phyloP scores from a whole-genome alignment of 2,888 invertebrate species.

The Scaeva pyrastri region DNA sequence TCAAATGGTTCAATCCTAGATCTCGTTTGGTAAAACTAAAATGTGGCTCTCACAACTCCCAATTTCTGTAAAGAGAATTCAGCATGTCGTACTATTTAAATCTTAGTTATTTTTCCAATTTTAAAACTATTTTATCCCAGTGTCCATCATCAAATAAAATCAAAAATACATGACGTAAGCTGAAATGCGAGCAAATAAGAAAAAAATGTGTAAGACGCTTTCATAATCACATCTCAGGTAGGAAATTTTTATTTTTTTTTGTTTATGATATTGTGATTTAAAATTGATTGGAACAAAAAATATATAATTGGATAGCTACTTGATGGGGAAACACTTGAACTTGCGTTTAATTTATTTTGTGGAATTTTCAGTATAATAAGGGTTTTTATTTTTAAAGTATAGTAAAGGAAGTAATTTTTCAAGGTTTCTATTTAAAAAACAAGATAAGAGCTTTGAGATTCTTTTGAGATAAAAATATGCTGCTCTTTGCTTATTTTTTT shows the following conservation, averaged over 20 bases:
- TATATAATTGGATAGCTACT: conserved; percentile 33
- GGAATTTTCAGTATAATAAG: conserved; percentile 19
- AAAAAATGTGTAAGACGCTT: background rate
- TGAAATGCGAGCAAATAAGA: background rate
- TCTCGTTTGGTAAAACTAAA: no score
- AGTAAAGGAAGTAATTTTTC: background rate
- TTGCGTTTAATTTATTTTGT: background rate
- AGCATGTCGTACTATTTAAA: no score
- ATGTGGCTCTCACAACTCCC: no score
- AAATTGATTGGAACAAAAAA: conserved; percentile 31
- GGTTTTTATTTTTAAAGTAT: background rate
- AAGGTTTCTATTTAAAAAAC: background rate
- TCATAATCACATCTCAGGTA: conserved; percentile 37
- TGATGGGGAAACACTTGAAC: conserved; percentile 20
- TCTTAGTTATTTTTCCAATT: background rate
- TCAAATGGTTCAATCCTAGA: no score
- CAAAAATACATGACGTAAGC: background rate
- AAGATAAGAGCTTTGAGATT: background rate
- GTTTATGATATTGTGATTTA: conserved; percentile 11
- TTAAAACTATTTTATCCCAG: background rate
- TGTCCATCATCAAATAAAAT: background rate
- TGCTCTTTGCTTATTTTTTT: no score
- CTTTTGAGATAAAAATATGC: background rate
- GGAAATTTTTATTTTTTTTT: background rate
- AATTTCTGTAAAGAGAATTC: no score